These are phyloP conservation scores for Orgyia antiqua DNA, from an alignment of 2,888 invertebrate genomes.

Conservation along the genomic window DNA sequence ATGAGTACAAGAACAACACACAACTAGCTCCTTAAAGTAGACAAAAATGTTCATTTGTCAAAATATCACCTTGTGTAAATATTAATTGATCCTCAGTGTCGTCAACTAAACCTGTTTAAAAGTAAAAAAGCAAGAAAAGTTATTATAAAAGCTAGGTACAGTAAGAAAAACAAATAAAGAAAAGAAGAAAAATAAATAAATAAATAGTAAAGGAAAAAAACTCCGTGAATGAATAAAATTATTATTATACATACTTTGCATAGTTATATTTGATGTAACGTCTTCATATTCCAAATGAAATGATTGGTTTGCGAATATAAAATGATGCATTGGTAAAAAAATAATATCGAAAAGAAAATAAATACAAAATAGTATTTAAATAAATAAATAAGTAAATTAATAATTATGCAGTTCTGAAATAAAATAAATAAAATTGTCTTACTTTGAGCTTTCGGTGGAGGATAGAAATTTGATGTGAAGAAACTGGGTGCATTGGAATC, in stretches of 20 bases:
- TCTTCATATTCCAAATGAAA: constrained; percentile 25
- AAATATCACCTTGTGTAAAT: constrained; percentile 53
- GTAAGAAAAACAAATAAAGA: constrained; percentile 22
- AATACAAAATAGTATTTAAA: no score
- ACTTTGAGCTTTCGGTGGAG: constrained; percentile 66
- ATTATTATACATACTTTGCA: constrained; percentile 24
- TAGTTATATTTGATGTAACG: constrained; percentile 20
- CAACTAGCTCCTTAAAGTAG: no score
- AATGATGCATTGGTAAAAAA: constrained; percentile 12
- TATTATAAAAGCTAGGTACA: constrained; percentile 11
- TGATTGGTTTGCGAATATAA: constrained; percentile 13
- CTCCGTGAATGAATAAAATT: constrained; percentile 8
- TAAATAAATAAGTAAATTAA: background rate
- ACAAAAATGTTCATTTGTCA: no score
- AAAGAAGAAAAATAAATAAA: constrained; percentile 3
- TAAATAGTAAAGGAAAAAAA: background rate
- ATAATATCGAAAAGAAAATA: no score
- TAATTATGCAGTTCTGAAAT: background rate
- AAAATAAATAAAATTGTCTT: constrained; percentile 29
- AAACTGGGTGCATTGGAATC: constrained; percentile 67
- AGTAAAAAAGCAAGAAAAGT: constrained; percentile 17
- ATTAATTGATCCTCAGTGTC: constrained; percentile 39
- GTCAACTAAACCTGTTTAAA: constrained; percentile 43
- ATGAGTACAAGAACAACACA: no score
- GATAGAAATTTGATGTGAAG: constrained; percentile 58